These are phyloP conservation scores for Drosophila recens DNA, from an alignment of 2,888 invertebrate species.

Conservation along the genomic window DNA sequence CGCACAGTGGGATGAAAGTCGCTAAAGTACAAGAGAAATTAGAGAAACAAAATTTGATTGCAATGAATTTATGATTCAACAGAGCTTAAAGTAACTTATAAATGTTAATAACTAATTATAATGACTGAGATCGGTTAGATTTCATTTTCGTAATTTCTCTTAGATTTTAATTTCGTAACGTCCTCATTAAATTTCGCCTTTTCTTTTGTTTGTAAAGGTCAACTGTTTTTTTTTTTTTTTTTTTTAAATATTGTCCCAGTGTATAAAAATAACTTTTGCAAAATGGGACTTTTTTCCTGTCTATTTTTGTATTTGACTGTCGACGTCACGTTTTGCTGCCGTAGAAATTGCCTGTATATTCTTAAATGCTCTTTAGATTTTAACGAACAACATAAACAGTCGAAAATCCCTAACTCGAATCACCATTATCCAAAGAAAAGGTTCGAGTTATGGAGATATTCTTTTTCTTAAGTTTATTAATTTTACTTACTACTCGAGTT, in stretches of 20 bases:
- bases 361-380: not conserved
- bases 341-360: not conserved
- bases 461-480: too few relatives aligned
- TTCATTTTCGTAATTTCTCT: too few relatives aligned
- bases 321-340: not conserved
- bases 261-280: not conserved
- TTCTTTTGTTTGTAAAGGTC: not conserved
- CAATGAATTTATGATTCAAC: not conserved
- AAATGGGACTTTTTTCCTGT: not conserved
- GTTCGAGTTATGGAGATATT: too few relatives aligned
- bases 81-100: not conserved
- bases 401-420: too few relatives aligned
- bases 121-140: too few relatives aligned
- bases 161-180: too few relatives aligned
- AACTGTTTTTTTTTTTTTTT: not conserved
- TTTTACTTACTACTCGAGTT: too few relatives aligned
- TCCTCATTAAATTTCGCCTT: not conserved
- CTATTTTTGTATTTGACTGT: not conserved
- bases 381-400: not conserved
- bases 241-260: not conserved
- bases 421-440: too few relatives aligned
- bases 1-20: conserved; percentile 35
- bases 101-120: not conserved
- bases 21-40: not conserved
- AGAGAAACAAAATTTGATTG: not conserved